phyloP scores from a whole-genome alignment of 2,797 vertebrate species.

The Babyrousa celebensis region DNA sequence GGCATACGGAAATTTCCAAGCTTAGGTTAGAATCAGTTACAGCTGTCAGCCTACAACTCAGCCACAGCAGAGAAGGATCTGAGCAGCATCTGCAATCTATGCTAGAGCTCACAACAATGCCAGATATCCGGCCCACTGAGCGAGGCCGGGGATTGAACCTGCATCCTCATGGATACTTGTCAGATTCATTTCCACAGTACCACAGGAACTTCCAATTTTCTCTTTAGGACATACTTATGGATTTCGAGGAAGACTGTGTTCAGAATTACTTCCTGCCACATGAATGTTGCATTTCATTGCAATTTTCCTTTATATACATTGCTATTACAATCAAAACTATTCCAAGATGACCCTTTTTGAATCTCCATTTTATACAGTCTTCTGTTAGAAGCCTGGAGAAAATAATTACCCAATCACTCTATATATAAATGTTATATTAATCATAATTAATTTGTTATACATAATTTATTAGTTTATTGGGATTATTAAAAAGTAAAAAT shows the following conservation, averaged over 20 bases:
- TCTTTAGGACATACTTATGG: slow-evolving; percentile 32
- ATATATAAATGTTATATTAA: not conserved
- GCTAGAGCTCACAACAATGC: too few species aligned
- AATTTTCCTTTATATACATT: slow-evolving; percentile 4
- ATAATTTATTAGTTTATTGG: not conserved
- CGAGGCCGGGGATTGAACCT: too few species aligned
- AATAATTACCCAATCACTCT: not conserved
- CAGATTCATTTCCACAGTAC: too few species aligned
- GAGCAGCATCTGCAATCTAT: too few species aligned
- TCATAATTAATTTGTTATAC: not conserved
- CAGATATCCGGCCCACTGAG: too few species aligned
- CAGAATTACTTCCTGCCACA: slow-evolving; percentile 64
- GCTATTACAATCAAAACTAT: not conserved
- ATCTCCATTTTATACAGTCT: not conserved
- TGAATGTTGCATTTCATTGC: slow-evolving; percentile 11
- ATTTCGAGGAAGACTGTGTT: slow-evolving; percentile 20
- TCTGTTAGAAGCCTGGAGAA: not conserved
- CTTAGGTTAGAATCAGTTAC: too few species aligned
- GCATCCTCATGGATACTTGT: too few species aligned
- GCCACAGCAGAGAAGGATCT: too few species aligned
- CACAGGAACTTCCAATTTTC: not conserved
- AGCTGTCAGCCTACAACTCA: too few species aligned
- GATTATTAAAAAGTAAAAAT: not conserved
- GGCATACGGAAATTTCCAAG: too few species aligned
- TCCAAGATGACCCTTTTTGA: not conserved